Evolutionary conservation across 2,797 vertebrate genomes (phyloP).

Genomic region (Ctenopoma multispine): DNA sequence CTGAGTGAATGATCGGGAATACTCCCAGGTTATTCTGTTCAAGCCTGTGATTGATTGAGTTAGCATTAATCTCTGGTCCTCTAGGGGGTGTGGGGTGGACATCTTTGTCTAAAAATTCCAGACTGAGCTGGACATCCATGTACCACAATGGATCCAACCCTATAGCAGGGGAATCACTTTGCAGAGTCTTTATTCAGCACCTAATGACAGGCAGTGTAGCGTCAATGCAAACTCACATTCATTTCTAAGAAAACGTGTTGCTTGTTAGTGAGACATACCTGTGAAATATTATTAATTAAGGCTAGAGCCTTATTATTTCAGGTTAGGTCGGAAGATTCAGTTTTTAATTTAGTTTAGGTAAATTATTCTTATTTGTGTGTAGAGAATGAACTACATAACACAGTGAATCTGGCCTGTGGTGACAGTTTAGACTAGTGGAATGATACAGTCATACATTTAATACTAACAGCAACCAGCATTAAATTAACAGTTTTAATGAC

Average conservation of each 20-base stretch:
- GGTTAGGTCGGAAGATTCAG: too few species aligned
- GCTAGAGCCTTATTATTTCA: too few species aligned
- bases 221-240: too few species aligned
- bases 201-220: neutral
- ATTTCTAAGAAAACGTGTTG: too few species aligned
- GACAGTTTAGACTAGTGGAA: neutral
- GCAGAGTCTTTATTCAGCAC: neutral
- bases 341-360: neutral
- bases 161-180: slow-evolving; percentile 17
- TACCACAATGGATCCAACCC: slow-evolving; percentile 11
- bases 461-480: neutral
- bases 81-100: slow-evolving; percentile 20
- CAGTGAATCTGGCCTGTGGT: neutral
- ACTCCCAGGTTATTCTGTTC: slow-evolving; percentile 68
- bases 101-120: slow-evolving; percentile 37
- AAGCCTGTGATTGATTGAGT: slow-evolving; percentile 65
- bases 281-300: too few species aligned
- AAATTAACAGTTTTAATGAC: neutral
- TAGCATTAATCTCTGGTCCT: slow-evolving; percentile 61
- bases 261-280: neutral
- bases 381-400: neutral
- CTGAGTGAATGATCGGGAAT: slow-evolving; percentile 67
- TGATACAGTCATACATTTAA: neutral
- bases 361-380: neutral
- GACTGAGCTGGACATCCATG: slow-evolving; percentile 44